phyloP scores from a whole-genome alignment of 1,140 invertebrate genomes.

The Chironomus tepperi region DNA sequence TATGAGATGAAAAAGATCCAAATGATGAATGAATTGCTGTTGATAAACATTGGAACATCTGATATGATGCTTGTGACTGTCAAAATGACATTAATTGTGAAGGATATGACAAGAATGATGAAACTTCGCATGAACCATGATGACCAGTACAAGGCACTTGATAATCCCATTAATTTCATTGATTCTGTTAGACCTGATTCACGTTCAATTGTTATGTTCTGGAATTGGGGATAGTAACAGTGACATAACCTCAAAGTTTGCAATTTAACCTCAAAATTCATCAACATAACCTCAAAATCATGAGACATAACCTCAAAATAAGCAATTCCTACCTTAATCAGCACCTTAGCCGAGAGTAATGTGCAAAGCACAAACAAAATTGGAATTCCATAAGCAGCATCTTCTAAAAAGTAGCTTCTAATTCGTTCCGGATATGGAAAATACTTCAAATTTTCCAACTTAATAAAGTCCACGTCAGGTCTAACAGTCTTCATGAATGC shows the following conservation, averaged over 20 bases:
- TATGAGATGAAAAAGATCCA: slow-evolving; percentile 52
- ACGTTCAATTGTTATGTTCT: slow-evolving; percentile 46
- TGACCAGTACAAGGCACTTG: slow-evolving; percentile 65
- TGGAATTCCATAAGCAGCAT: background rate
- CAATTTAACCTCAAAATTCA: too few relatives aligned
- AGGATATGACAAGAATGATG: slow-evolving; percentile 53
- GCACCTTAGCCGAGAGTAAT: background rate
- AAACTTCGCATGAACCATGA: slow-evolving; percentile 70
- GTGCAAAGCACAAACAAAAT: background rate
- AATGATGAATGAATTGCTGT: slow-evolving; percentile 47
- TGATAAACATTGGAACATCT: slow-evolving; percentile 42
- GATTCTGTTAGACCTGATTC: slow-evolving; percentile 57
- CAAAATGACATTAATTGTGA: slow-evolving; percentile 44
- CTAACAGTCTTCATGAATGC: background rate
- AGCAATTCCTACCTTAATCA: background rate
- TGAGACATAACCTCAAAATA: background rate
- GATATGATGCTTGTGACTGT: slow-evolving; percentile 38
- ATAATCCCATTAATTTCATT: slow-evolving; percentile 76
- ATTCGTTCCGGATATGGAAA: background rate
- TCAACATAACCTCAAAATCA: too few relatives aligned
- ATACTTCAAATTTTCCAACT: background rate
- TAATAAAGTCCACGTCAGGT: background rate
- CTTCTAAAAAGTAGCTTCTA: background rate
- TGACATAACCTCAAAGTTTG: too few relatives aligned
- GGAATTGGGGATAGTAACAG: too few relatives aligned